Evolutionary conservation across 23 tunicate genomes (phyloP).

Genomic region (Corella eumyota): DNA sequence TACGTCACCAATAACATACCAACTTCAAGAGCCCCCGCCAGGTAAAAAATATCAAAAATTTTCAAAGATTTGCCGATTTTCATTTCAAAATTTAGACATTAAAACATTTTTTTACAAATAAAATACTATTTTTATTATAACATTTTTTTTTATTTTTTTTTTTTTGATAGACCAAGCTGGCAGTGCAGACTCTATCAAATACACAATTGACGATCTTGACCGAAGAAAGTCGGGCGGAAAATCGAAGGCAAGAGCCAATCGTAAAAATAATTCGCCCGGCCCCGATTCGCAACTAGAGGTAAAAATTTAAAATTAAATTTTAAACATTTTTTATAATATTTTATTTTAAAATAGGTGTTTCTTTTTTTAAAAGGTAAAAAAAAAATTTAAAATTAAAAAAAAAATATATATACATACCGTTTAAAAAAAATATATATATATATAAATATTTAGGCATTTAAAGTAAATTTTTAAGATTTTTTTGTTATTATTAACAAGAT

Average conservation of each 20-base stretch:
- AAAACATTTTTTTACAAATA: not conserved
- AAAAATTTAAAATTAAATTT: not conserved
- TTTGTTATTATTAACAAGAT: no score
- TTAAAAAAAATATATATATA: no score
- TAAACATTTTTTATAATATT: no score
- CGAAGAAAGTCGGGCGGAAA: conserved; percentile 74
- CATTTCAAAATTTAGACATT: not conserved
- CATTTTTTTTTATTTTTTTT: no score
- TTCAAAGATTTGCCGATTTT: not conserved
- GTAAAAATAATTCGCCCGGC: conserved; percentile 65
- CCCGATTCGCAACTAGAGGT: conserved; percentile 90
- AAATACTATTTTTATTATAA: no score
- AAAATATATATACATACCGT: no score
- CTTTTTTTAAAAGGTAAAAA: no score
- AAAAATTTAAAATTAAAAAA: no score
- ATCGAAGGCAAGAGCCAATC: conserved; percentile 46
- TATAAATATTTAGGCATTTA: no score
- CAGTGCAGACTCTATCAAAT: conserved; percentile 48
- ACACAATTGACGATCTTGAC: conserved; percentile 84
- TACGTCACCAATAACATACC: conserved; percentile 88
- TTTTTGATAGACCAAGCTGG: conserved; percentile 40
- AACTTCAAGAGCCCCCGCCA: conserved; percentile 97
- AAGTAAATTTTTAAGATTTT: no score
- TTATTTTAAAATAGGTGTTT: not conserved
- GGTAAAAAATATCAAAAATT: conserved; percentile 16